Percentiles rank a stretch among this genome's conserved stretches.
phyloP scores from a whole-genome alignment of 2,113 vertebrate species.

The Gambusia holbrooki region DNA sequence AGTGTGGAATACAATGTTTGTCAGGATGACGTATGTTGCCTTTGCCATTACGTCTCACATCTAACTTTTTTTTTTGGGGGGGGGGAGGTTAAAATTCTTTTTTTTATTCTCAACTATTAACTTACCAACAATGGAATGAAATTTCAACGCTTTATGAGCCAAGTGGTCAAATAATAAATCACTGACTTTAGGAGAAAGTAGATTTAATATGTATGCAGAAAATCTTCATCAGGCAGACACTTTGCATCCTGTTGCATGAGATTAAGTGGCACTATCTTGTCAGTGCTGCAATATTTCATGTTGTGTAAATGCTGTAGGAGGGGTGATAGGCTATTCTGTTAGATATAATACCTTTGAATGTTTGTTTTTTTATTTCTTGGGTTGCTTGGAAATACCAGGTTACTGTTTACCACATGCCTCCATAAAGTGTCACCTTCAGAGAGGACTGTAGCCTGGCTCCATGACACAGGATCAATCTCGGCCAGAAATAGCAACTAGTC shows the following conservation, averaged over 20 bases:
- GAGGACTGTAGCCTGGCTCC: slow-evolving; percentile 26
- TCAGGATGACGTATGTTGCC: too few relatives aligned
- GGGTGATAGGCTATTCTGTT: background rate
- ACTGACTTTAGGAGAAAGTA: too few relatives aligned
- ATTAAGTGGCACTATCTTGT: background rate
- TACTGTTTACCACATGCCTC: slow-evolving; percentile 47
- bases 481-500: slow-evolving; percentile 56
- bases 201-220: too few relatives aligned
- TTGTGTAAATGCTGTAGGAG: background rate
- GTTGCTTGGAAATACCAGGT: slow-evolving; percentile 15
- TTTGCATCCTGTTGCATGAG: background rate
- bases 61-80: too few relatives aligned
- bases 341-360: background rate
- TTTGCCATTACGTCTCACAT: too few relatives aligned
- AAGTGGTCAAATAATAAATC: too few relatives aligned
- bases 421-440: slow-evolving; percentile 40
- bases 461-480: slow-evolving; percentile 22
- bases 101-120: too few relatives aligned
- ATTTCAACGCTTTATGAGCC: too few relatives aligned
- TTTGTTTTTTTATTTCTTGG: background rate
- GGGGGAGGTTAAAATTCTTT: too few relatives aligned
- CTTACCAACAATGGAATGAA: too few relatives aligned
- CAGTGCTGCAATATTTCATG: background rate
- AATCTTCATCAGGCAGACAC: background rate
- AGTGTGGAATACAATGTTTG: too few relatives aligned